phyloP scores from a whole-genome alignment of 2,113 vertebrate genomes.

The Petroica traversi region DNA sequence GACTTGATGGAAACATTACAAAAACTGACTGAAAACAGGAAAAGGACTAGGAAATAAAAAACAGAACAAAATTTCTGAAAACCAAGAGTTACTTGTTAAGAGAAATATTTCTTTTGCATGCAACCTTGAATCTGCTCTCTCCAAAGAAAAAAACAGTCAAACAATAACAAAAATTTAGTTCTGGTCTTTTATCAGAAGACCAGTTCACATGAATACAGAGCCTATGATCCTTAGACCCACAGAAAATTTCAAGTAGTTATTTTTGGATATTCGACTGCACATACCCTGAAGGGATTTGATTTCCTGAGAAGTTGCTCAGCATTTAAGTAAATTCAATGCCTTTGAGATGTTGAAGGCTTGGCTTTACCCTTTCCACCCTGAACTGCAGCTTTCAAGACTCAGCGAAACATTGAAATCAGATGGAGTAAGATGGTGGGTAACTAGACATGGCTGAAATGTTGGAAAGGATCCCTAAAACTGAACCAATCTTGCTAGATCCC shows the following conservation, averaged over 20 bases:
- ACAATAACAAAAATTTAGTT: not conserved
- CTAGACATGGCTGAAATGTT: not conserved
- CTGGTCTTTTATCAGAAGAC: not conserved
- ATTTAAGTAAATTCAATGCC: not conserved
- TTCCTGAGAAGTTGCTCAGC: not conserved
- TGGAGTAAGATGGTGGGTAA: not conserved
- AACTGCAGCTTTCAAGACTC: not conserved
- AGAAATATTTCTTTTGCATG: not conserved
- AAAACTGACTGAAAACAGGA: not conserved
- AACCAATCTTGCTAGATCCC: not conserved
- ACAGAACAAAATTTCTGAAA: not conserved
- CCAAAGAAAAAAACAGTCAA: not conserved
- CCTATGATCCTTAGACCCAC: not conserved
- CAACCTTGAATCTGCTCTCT: not conserved
- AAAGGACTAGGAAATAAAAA: not conserved
- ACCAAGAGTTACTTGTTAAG: not conserved
- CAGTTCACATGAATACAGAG: not conserved
- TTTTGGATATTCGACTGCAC: not conserved
- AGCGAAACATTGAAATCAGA: not conserved
- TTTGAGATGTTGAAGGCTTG: not conserved
- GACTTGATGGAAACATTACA: not conserved
- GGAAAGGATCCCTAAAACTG: not conserved
- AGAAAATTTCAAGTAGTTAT: not conserved
- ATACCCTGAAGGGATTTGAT: not conserved
- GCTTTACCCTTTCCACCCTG: not conserved